These are phyloP conservation scores for Eupithecia insigniata DNA, from an alignment of 2,888 invertebrate species.

Conservation along the genomic window DNA sequence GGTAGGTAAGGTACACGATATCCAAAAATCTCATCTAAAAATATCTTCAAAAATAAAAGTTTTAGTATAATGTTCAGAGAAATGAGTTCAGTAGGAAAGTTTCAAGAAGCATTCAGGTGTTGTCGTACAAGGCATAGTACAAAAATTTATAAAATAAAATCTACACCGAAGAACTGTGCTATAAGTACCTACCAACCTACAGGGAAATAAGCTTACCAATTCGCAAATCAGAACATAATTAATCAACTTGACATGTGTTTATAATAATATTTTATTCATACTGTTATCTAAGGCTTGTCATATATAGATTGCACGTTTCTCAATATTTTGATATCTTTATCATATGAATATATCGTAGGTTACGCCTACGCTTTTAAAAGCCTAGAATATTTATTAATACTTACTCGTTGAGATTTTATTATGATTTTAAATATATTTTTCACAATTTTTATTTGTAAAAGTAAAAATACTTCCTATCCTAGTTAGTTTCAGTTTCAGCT, in stretches of 20 bases:
- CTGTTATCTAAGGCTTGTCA: background rate
- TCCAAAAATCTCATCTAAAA: background rate
- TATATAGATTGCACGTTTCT: background rate
- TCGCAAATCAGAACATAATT: background rate
- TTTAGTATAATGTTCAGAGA: background rate
- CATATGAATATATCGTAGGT: constrained; percentile 1
- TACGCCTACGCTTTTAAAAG: constrained; percentile 8
- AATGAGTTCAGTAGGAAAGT: background rate
- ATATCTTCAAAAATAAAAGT: background rate
- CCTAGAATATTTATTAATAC: background rate
- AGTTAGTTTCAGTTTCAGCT: constrained; percentile 9
- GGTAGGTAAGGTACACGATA: background rate
- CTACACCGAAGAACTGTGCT: too few relatives aligned
- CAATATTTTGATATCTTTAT: constrained; percentile 29
- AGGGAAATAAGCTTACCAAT: too few relatives aligned
- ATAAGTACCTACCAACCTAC: too few relatives aligned
- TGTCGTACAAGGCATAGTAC: too few relatives aligned
- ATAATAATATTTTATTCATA: background rate
- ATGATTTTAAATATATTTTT: background rate
- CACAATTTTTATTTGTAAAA: background rate
- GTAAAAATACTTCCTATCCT: background rate
- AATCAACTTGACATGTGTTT: background rate
- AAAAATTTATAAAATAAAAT: too few relatives aligned
- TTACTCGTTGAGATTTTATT: background rate
- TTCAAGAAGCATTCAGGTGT: too few relatives aligned